Percentiles rank a stretch among this genome's conserved stretches.
Evolutionary conservation across 2,888 invertebrate species (phyloP).

Genomic region (Minunthozetes semirufus): DNA sequence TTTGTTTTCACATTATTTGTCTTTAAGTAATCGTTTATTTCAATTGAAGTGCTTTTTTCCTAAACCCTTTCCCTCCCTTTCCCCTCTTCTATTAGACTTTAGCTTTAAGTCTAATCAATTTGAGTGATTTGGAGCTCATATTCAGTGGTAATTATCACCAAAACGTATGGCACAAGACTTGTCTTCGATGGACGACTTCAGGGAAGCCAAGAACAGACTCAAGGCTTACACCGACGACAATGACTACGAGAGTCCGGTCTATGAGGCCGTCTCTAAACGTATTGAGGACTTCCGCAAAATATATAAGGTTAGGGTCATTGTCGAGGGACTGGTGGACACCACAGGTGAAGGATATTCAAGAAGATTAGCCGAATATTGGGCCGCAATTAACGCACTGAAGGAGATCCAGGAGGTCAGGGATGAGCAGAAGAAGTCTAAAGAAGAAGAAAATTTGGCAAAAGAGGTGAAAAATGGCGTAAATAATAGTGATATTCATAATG

Average conservation of each 20-base stretch:
- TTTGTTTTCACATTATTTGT: no score
- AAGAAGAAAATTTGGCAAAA: neutral
- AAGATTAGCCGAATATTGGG: constrained; percentile 28
- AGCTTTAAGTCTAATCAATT: no score
- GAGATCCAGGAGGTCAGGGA: neutral
- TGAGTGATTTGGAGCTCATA: no score
- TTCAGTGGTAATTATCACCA: no score
- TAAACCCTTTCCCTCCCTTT: no score
- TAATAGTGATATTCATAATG: neutral
- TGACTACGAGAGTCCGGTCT: neutral
- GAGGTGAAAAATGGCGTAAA: neutral
- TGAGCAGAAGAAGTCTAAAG: neutral
- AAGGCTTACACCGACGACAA: neutral
- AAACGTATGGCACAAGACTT: no score
- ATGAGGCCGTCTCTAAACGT: neutral
- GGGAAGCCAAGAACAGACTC: neutral
- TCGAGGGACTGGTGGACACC: neutral
- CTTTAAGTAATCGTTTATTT: no score
- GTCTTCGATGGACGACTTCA: neutral
- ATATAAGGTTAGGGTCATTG: constrained; percentile 22
- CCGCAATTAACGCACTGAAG: constrained; percentile 14
- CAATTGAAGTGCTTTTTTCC: no score
- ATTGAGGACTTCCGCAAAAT: constrained; percentile 23
- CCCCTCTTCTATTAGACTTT: no score
- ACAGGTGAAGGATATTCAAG: constrained; percentile 22